Evolutionary conservation across 2,888 invertebrate species (phyloP), one percentile per base, ranked within the genome.

Genomic region (Luperina testacea): DNA sequence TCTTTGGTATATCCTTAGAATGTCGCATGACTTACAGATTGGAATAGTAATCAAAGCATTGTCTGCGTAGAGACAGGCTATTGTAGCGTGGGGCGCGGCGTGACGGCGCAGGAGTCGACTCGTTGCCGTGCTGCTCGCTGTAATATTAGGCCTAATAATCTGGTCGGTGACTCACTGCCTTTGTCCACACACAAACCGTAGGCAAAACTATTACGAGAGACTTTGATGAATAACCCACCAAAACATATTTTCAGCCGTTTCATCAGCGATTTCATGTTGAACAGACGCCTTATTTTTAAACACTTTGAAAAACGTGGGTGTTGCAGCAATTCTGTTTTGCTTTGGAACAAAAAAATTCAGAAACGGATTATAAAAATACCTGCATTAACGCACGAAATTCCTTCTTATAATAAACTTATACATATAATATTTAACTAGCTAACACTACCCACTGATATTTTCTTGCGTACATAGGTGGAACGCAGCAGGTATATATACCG

Each of bases 111-210:
- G 90, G 89, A 83, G 48, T 63, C 57, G 24, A 57, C 57, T 24
- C 57, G 70, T 70, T 63, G 63, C 24, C 61, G 15, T 86, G 83
- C 89, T 87, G 87, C 88, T 86, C 83, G 87, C 87, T 92, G 87
- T 92, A 90, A 92, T 93, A 93, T 94, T 94, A 94, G 93, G 92
- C 90, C 91, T 92, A 93, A 93, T 93, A 94, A 94, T 95, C 92
- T 93, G 81, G 92, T 89, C 92, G 93, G 87, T 96, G 96, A 96
- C 89, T 95, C 96, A 95, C 82, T 86, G 90, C 87, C 95, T 95
- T 96, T 96, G 95, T 95, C 92, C 90, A 89, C 90, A 88, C 90
- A 89, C 90, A 88, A 87, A 83, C 87, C 82, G 83, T 87, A 84
- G 87, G 86, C 89, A 90, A 91, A 89, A 86, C 77, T 85, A 82